Evolutionary conservation across 2,113 vertebrate species (phyloP).

Genomic region (Callocephalon fimbriatum): DNA sequence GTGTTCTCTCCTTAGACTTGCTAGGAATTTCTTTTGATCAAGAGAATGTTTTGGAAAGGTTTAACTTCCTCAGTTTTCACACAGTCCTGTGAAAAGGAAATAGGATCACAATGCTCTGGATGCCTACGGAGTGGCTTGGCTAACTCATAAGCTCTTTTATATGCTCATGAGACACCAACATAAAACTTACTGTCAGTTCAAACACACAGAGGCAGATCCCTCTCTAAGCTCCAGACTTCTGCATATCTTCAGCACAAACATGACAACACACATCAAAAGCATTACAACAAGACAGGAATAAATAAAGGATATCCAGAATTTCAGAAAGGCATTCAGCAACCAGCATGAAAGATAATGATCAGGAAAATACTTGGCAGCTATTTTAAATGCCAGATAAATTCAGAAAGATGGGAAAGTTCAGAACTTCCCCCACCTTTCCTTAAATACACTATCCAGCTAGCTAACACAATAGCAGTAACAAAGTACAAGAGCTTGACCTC

Average conservation of each 20-base stretch:
- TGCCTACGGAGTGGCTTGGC: too few relatives aligned
- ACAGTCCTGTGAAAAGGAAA: too few relatives aligned
- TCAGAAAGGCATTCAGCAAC: background rate
- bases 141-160: too few relatives aligned
- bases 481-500: too few relatives aligned
- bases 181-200: background rate
- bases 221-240: background rate
- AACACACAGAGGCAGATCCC: background rate
- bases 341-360: fast-evolving
- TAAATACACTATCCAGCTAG: background rate
- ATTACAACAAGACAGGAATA: background rate
- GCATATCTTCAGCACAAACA: background rate
- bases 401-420: background rate
- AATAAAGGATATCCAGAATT: background rate
- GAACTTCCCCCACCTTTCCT: background rate
- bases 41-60: too few relatives aligned
- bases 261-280: background rate
- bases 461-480: fast-evolving
- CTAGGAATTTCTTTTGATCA: too few relatives aligned
- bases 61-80: too few relatives aligned
- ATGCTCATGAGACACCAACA: too few relatives aligned
- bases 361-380: background rate
- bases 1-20: too few relatives aligned
- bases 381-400: background rate
- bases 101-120: too few relatives aligned